A percentile compares a stretch with the other conserved stretches of the same genome.
These are phyloP conservation scores for Merluccius polli DNA, from an alignment of 2,797 vertebrate species.

Conservation along the genomic window DNA sequence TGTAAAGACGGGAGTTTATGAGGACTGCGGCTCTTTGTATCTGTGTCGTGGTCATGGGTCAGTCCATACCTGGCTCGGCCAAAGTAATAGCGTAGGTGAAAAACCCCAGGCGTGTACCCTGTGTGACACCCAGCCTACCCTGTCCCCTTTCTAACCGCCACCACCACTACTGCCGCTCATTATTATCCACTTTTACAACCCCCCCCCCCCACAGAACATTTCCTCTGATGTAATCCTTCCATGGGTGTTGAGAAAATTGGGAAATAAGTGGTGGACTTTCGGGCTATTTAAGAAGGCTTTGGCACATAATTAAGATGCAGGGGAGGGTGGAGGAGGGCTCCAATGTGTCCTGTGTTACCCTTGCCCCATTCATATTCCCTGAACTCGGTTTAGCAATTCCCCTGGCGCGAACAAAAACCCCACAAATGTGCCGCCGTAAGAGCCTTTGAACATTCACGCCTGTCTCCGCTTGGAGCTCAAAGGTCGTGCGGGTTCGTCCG, in stretches of 20 bases:
- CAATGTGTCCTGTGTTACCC: conserved; percentile 45
- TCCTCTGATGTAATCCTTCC: conserved; percentile 44
- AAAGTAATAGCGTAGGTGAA: conserved; percentile 38
- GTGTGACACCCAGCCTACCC: conserved; percentile 32
- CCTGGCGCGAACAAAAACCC: neutral
- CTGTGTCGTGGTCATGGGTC: conserved; percentile 22
- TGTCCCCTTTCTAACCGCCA: conserved; percentile 9
- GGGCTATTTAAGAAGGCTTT: conserved; percentile 42
- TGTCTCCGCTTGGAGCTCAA: conserved; percentile 22
- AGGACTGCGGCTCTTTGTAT: neutral
- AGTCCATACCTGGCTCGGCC: conserved; percentile 30
- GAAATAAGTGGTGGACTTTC: conserved; percentile 52
- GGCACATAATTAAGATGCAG: conserved; percentile 32
- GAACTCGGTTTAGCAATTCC: neutral
- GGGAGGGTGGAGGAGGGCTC: conserved; percentile 10
- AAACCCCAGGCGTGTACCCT: neutral
- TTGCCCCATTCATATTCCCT: conserved; percentile 31
- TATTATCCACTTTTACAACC: conserved; percentile 44
- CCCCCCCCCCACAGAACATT: conserved; percentile 22
- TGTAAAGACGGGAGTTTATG: neutral
- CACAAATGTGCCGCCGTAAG: conserved; percentile 8
- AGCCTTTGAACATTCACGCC: conserved; percentile 21
- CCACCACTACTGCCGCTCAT: conserved; percentile 30
- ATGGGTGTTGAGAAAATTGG: conserved; percentile 49
- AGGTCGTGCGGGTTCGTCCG: conserved; percentile 35